Conservation (phyloP, 2,797 vertebrate species). For the Melanotaenia pygmaea region DNA sequence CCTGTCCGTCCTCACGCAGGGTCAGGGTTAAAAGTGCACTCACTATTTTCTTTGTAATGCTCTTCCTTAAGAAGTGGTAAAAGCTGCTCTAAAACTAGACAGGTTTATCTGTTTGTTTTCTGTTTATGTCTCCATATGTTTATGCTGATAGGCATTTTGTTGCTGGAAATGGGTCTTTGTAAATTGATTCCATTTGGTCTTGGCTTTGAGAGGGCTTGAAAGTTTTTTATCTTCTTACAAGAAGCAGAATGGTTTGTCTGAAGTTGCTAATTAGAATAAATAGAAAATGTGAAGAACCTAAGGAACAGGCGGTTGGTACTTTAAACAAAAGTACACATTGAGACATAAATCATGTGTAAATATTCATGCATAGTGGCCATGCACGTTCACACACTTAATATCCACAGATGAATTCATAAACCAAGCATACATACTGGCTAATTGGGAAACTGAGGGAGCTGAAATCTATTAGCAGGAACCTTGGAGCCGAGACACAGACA, state of each 20-base stretch:
- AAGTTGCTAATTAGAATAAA: conserved; percentile 13
- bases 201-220: background rate
- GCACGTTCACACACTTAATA: conserved; percentile 55
- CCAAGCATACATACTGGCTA: conserved; percentile 73
- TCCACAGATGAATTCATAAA: conserved; percentile 69
- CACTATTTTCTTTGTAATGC: conserved; percentile 83
- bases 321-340: background rate
- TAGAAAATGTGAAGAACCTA: conserved; percentile 7
- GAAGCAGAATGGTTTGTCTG: conserved; percentile 18
- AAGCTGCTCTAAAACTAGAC: conserved; percentile 71
- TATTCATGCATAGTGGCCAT: conserved; percentile 9
- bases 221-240: conserved; percentile 11
- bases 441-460: conserved; percentile 82
- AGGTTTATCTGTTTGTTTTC: conserved; percentile 78
- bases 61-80: conserved; percentile 80
- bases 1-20: conserved; percentile 75
- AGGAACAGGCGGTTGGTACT: conserved; percentile 27
- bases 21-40: conserved; percentile 86
- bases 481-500: conserved; percentile 75
- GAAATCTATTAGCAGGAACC: conserved; percentile 83
- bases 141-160: conserved; percentile 36
- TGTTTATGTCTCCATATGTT: conserved; percentile 65
- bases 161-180: conserved; percentile 16
- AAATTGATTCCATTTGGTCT: conserved; percentile 47
- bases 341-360: background rate